These are phyloP conservation scores for Cerastis leucographa DNA, from an alignment of 2,888 invertebrate species.

Conservation along the genomic window DNA sequence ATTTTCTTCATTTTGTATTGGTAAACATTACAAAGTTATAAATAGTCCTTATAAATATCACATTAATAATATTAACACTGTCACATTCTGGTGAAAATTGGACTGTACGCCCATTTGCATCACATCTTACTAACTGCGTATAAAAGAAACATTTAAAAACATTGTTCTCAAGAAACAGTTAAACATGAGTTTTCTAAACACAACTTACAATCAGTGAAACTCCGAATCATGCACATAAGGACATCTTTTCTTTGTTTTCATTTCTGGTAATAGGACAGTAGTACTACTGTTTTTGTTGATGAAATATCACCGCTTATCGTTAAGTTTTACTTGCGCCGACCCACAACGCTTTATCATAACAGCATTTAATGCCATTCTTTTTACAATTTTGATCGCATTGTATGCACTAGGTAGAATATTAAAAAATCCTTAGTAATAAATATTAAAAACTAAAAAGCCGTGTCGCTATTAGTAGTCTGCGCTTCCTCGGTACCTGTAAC, in stretches of 20 bases:
- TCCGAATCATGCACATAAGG: background rate
- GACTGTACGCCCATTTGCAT: background rate
- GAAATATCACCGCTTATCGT: slow-evolving; percentile 19
- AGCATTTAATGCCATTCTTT: background rate
- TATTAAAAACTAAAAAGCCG: slow-evolving; percentile 50
- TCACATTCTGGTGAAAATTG: background rate
- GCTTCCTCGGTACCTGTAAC: slow-evolving; percentile 59
- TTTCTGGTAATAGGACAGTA: background rate
- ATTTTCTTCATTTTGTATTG: background rate
- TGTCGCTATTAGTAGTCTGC: slow-evolving; percentile 46
- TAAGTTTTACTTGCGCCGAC: background rate
- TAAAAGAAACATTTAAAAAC: background rate
- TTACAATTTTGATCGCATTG: background rate
- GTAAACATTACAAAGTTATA: slow-evolving; percentile 1
- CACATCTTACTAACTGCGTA: background rate
- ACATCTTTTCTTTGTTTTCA: background rate
- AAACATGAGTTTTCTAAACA: background rate
- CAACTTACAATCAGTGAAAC: background rate
- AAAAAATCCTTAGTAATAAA: background rate
- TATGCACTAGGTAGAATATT: background rate
- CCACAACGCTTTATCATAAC: background rate
- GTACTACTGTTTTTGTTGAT: background rate
- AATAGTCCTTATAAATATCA: slow-evolving; percentile 2
- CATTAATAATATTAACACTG: background rate
- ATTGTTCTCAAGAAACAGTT: background rate